Percentiles rank a stretch among this genome's conserved stretches.
These are phyloP conservation scores for Drepanosiphum platanoidis DNA, from an alignment of 2,888 invertebrate species.

Conservation along the genomic window DNA sequence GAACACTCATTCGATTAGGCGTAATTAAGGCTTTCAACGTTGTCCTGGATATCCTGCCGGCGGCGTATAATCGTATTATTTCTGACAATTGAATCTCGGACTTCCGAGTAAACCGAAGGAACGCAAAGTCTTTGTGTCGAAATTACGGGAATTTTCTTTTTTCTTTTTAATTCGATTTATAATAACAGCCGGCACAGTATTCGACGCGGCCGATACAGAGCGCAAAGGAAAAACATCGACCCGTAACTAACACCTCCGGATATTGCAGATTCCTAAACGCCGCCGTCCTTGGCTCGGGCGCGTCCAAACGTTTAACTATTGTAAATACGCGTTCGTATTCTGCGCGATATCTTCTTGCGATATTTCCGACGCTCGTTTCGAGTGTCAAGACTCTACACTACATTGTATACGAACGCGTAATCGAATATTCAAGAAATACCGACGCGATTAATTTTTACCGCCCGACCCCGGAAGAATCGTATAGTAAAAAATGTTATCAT, in stretches of 20 bases:
- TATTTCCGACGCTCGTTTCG: too few species aligned
- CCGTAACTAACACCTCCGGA: too few species aligned
- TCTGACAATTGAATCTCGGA: conserved; percentile 41
- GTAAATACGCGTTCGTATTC: too few species aligned
- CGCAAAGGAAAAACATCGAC: too few species aligned
- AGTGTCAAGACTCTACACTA: not conserved
- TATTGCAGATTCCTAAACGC: too few species aligned
- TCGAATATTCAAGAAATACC: not conserved
- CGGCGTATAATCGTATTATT: conserved; percentile 31
- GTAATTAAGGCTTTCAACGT: conserved; percentile 1
- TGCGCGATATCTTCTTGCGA: too few species aligned
- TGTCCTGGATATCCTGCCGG: not conserved
- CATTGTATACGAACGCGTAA: not conserved
- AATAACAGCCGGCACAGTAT: not conserved
- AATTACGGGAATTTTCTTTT: not conserved
- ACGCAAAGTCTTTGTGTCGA: not conserved
- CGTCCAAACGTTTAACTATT: too few species aligned
- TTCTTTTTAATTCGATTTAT: not conserved
- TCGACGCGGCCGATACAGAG: too few species aligned
- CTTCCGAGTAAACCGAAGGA: not conserved
- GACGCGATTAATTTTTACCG: conserved; percentile 13
- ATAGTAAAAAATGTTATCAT: too few species aligned
- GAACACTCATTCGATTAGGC: conserved; percentile 14
- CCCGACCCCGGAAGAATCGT: not conserved
- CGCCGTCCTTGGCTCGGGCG: too few species aligned